These are phyloP conservation scores for Phaonia tiefii DNA, from an alignment of 2,888 invertebrate genomes.

Conservation along the genomic window DNA sequence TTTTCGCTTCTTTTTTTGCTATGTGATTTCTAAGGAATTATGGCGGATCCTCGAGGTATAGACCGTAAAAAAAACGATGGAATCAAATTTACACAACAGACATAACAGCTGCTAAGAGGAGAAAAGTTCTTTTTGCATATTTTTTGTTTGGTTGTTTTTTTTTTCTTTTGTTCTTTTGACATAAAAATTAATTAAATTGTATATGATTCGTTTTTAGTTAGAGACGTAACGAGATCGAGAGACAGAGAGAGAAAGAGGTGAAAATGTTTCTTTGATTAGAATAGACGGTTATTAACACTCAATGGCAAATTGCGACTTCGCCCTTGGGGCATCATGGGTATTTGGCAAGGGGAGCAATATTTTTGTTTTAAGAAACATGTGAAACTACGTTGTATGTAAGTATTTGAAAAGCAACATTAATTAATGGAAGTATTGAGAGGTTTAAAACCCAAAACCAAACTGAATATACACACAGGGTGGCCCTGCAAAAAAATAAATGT, in stretches of 20 bases:
- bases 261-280: slow-evolving; percentile 22
- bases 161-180: slow-evolving; percentile 59
- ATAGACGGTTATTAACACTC: no score
- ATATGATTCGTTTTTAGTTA: background rate
- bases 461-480: no score
- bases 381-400: no score
- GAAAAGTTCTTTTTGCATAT: no score
- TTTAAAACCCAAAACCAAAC: no score
- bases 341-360: no score
- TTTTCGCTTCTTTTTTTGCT: background rate
- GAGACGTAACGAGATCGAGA: background rate
- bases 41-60: slow-evolving; percentile 52
- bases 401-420: no score
- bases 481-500: no score
- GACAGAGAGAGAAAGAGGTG: background rate
- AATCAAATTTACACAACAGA: slow-evolving; percentile 1
- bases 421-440: no score
- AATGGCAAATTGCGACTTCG: no score
- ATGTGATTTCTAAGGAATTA: slow-evolving; percentile 16
- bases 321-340: no score
- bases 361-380: no score
- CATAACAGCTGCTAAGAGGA: slow-evolving; percentile 31
- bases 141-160: slow-evolving; percentile 45
- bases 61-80: slow-evolving; percentile 36
- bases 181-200: slow-evolving; percentile 66